phyloP scores from a whole-genome alignment of 2,113 vertebrate species.

The Enhydra lutris region DNA sequence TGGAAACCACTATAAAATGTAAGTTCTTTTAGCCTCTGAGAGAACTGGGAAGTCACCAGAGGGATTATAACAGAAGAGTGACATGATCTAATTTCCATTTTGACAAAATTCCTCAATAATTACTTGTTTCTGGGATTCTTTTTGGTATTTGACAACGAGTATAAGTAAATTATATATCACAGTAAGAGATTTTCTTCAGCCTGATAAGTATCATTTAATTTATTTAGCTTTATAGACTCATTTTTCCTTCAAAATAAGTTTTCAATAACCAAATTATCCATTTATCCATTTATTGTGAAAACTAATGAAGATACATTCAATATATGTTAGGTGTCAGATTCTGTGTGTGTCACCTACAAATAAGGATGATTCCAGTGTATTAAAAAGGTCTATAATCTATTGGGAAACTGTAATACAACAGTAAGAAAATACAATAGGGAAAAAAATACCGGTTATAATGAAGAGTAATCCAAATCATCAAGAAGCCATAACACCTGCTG shows the following conservation, averaged over 20 bases:
- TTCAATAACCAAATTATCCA: background rate
- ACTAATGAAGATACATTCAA: background rate
- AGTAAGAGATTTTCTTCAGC: background rate
- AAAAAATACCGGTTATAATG: background rate
- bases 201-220: background rate
- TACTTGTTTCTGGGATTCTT: background rate
- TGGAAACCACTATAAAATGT: background rate
- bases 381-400: background rate
- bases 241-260: constrained; percentile 11
- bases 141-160: background rate
- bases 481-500: background rate
- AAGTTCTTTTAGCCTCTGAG: background rate
- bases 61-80: background rate
- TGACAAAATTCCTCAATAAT: background rate
- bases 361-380: background rate
- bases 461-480: background rate
- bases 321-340: background rate
- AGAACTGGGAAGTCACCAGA: background rate
- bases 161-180: background rate
- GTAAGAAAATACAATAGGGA: background rate
- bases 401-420: background rate
- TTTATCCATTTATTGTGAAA: background rate
- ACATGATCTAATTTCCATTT: background rate
- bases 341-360: background rate
- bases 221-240: background rate